Evolutionary conservation across 2,113 vertebrate species (phyloP).

Genomic region (Ranitomeya variabilis): DNA sequence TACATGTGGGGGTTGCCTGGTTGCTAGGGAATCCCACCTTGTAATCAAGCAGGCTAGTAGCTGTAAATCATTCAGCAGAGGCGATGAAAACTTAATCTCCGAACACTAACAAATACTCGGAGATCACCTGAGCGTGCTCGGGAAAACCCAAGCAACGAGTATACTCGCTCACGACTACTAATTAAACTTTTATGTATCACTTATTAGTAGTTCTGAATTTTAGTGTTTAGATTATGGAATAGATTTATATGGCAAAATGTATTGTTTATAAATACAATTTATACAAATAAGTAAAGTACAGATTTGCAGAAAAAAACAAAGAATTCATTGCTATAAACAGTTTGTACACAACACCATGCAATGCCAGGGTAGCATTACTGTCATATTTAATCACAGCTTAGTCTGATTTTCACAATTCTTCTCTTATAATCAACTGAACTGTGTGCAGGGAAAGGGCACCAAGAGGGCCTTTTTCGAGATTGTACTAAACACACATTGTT

Average conservation of each 20-base stretch:
- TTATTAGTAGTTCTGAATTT: not conserved
- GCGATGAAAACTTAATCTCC: no score
- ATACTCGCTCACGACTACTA: no score
- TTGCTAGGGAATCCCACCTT: no score
- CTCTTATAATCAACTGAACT: not conserved
- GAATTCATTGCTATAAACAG: not conserved
- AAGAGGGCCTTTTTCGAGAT: not conserved
- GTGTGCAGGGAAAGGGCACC: constrained; percentile 1
- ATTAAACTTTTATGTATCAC: not conserved
- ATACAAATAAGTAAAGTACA: no score
- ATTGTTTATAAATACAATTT: no score
- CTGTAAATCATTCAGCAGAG: no score
- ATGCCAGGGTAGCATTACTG: not conserved
- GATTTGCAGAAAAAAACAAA: not conserved
- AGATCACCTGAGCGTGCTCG: no score
- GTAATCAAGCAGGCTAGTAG: no score
- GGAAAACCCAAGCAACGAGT: no score
- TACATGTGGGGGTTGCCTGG: no score
- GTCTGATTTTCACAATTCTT: not conserved
- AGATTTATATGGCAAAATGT: no score
- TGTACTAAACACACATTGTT: constrained; percentile 1
- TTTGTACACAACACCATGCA: not conserved
- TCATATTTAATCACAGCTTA: not conserved
- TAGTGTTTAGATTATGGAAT: not conserved
- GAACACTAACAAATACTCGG: no score